Evolutionary conservation across 2,113 vertebrate genomes (phyloP).

Genomic region (Eonycteris spelaea): DNA sequence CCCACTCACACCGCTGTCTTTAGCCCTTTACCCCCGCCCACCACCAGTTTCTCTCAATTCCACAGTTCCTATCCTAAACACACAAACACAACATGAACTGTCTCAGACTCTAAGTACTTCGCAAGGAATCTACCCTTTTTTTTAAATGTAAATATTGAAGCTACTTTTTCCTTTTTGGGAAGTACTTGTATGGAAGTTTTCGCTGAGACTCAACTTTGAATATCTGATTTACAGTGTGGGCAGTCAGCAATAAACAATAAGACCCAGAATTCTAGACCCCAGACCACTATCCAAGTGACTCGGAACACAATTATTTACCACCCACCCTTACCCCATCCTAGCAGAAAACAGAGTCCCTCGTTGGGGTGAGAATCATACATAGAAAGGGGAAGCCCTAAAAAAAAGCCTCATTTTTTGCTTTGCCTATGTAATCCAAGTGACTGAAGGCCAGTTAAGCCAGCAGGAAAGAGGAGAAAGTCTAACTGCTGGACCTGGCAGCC

Average conservation of each 20-base stretch:
- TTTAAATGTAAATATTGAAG: neutral
- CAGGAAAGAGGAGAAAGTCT: neutral
- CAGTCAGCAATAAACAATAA: neutral
- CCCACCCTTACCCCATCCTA: neutral
- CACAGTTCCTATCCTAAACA: neutral
- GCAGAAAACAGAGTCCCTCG: neutral
- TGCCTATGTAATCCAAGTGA: neutral
- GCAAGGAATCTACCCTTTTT: neutral
- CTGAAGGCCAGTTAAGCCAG: neutral
- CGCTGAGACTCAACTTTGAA: neutral
- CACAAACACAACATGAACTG: neutral
- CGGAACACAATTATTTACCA: neutral
- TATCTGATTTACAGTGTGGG: neutral
- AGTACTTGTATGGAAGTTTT: neutral
- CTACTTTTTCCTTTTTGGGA: neutral
- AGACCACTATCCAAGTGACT: neutral
- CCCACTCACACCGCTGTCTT: neutral
- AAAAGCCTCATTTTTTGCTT: neutral
- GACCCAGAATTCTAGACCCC: neutral
- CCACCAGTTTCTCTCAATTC: neutral
- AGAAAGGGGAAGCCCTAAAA: conserved; percentile 22
- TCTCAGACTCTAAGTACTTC: neutral
- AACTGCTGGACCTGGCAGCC: neutral
- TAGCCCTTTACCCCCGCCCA: neutral
- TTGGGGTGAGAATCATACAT: neutral